phyloP scores from a whole-genome alignment of 2,113 vertebrate genomes.

The Apteryx owenii region DNA sequence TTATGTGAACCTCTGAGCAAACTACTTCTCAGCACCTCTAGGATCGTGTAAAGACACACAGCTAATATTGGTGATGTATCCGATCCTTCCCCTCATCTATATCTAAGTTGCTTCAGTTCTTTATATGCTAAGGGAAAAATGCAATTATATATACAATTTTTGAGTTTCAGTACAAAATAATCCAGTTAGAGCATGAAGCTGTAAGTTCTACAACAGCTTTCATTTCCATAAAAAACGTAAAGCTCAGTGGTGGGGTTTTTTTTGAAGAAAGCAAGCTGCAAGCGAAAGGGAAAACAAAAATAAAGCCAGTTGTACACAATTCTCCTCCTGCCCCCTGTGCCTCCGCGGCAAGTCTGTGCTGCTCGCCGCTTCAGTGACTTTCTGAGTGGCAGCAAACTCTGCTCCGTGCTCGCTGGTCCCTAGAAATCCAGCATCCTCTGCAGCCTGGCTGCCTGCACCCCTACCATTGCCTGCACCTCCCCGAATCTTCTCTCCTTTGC shows the following conservation, averaged over 20 bases:
- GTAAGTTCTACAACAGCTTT: not conserved
- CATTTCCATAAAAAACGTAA: not conserved
- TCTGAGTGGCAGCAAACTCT: not conserved
- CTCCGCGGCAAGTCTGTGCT: not conserved
- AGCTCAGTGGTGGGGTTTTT: not conserved
- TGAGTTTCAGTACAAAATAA: not conserved
- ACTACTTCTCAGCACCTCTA: not conserved
- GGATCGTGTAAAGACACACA: not conserved
- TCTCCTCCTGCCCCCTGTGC: not conserved
- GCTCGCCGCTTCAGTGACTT: not conserved
- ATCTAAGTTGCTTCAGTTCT: not conserved
- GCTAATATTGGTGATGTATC: not conserved
- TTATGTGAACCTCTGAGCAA: not conserved
- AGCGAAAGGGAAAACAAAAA: not conserved
- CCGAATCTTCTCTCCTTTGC: not conserved
- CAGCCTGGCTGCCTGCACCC: not conserved
- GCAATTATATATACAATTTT: not conserved
- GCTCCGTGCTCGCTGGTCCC: fast-evolving
- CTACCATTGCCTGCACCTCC: not conserved
- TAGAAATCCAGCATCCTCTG: not conserved
- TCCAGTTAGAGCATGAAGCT: not conserved
- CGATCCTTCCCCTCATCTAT: not conserved
- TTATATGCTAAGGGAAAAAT: not conserved
- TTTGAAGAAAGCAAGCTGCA: not conserved
- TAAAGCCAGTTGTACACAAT: not conserved